Conservation (phyloP, 2,888 invertebrate genomes). For the Trypoxylon attenuatum region DNA sequence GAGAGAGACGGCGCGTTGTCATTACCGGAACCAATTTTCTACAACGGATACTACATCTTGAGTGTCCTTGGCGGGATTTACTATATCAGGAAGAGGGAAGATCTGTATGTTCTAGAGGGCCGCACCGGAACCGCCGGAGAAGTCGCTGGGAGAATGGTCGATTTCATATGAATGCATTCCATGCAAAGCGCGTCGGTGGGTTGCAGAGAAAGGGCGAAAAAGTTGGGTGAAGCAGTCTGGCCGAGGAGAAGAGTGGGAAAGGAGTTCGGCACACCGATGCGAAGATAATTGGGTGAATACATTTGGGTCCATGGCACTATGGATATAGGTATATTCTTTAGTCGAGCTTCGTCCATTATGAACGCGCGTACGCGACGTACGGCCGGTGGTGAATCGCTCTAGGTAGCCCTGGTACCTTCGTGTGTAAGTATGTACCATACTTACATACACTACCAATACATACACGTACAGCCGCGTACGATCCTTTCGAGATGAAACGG, state of each 20-base stretch:
- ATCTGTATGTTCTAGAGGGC: slow-evolving; percentile 15
- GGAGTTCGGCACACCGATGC: slow-evolving; percentile 46
- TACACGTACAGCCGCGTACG: slow-evolving; percentile 6
- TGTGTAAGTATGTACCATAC: slow-evolving; percentile 9
- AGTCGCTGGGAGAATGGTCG: slow-evolving; percentile 57
- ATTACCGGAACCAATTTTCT: slow-evolving; percentile 39
- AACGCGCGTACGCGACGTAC: slow-evolving; percentile 26
- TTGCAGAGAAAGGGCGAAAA: slow-evolving; percentile 19
- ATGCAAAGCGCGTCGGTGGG: slow-evolving; percentile 46
- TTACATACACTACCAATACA: neutral
- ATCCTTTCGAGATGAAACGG: slow-evolving; percentile 10
- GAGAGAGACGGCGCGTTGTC: slow-evolving; percentile 11
- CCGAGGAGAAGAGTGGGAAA: neutral
- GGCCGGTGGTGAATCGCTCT: slow-evolving; percentile 1
- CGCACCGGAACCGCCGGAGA: slow-evolving; percentile 25
- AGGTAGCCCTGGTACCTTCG: neutral
- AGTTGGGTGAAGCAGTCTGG: slow-evolving; percentile 24
- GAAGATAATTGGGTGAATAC: slow-evolving; percentile 61
- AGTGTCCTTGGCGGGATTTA: slow-evolving; percentile 20
- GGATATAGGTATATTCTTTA: slow-evolving; percentile 33
- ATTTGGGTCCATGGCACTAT: slow-evolving; percentile 46
- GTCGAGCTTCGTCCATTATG: slow-evolving; percentile 37
- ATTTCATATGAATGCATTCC: slow-evolving; percentile 61
- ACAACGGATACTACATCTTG: slow-evolving; percentile 26
- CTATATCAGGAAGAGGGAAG: slow-evolving; percentile 3